These are phyloP conservation scores for Protaetia brevitarsis DNA, from an alignment of 1,140 invertebrate species.

Conservation along the genomic window DNA sequence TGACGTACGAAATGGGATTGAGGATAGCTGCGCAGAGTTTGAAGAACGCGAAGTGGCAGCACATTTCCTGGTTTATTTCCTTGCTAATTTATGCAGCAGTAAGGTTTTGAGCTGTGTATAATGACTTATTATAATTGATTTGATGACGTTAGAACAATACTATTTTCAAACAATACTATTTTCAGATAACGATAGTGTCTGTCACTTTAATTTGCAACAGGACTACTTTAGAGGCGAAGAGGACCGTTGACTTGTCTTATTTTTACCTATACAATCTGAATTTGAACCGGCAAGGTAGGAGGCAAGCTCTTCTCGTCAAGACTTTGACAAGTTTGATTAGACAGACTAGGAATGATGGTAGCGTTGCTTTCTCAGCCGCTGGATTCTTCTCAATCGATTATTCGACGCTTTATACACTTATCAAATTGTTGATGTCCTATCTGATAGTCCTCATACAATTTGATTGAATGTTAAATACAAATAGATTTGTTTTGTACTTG, in stretches of 20 bases:
- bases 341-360: not conserved
- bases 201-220: not conserved
- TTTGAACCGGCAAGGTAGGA: not conserved
- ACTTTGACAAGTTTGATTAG: not conserved
- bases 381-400: not conserved
- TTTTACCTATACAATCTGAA: not conserved
- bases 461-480: too few species aligned
- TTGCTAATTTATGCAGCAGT: not conserved
- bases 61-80: not conserved
- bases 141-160: too few species aligned
- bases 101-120: too few species aligned
- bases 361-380: not conserved
- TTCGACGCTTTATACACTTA: not conserved
- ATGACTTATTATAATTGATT: not conserved
- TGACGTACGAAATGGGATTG: not conserved
- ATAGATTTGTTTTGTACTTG: too few species aligned
- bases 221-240: not conserved
- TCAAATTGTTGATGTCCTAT: not conserved
- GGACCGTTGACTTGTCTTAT: not conserved
- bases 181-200: not conserved
- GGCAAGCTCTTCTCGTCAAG: not conserved
- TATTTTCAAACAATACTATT: not conserved
- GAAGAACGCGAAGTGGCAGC: not conserved
- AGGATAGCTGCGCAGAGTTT: not conserved
- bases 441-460: not conserved